Conservation (phyloP, 92 coral and sea anemone genomes). For the Ricordea florida region DNA sequence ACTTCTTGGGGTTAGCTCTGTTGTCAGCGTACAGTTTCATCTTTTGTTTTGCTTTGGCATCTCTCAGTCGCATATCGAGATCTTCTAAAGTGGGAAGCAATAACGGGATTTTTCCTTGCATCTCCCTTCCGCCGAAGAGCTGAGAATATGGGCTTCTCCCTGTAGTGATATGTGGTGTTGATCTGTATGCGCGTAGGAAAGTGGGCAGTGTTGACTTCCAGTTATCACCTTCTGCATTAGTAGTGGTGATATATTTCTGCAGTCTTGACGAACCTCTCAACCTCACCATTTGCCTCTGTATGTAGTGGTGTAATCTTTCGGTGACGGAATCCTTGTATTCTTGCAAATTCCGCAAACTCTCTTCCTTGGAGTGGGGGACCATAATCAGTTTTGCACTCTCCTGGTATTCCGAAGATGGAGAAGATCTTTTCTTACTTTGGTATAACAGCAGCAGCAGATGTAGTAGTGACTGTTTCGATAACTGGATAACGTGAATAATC, state of each 20-base stretch:
- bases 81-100: background rate
- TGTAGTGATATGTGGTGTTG: slow-evolving; percentile 23
- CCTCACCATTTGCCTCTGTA: slow-evolving; percentile 9
- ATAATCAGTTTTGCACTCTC: background rate
- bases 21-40: slow-evolving; percentile 13
- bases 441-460: background rate
- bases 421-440: slow-evolving; percentile 12
- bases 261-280: slow-evolving; percentile 8
- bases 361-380: slow-evolving; percentile 15
- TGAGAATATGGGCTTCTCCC: slow-evolving; percentile 18
- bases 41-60: background rate
- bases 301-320: too few relatives aligned
- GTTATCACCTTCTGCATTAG: background rate
- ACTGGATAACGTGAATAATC: slow-evolving; percentile 22
- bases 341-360: too few relatives aligned
- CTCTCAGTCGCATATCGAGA: background rate
- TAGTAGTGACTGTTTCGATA: too few relatives aligned
- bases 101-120: slow-evolving; percentile 14
- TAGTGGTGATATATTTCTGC: slow-evolving; percentile 19
- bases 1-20: background rate
- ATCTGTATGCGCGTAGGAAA: background rate
- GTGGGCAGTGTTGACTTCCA: background rate
- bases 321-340: too few relatives aligned
- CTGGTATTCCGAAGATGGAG: slow-evolving; percentile 4
- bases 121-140: slow-evolving; percentile 28